Conservation (phyloP, 2,888 invertebrate species). For the Pterostichus madidus region DNA sequence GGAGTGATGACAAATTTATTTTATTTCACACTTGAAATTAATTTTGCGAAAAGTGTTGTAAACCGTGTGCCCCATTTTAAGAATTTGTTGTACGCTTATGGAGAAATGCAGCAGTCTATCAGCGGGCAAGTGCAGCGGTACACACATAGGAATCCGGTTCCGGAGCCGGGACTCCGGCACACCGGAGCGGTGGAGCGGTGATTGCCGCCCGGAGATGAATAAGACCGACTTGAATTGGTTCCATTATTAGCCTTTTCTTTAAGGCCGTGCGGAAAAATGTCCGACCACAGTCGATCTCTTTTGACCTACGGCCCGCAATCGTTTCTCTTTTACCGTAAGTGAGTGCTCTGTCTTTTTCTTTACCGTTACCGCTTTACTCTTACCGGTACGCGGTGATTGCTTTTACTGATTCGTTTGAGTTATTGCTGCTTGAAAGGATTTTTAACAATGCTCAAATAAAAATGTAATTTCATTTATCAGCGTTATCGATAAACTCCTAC, state of each 20-base stretch:
- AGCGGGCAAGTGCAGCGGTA: conserved; percentile 31
- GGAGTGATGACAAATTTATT: no score
- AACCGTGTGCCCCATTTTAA: not conserved
- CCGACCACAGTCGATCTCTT: conserved; percentile 58
- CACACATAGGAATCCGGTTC: conserved; percentile 19
- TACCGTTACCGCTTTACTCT: conserved; percentile 26
- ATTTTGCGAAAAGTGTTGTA: no score
- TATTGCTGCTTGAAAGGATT: conserved; percentile 26
- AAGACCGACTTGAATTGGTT: conserved; percentile 65
- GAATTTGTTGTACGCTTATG: not conserved
- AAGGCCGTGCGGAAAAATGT: conserved; percentile 57
- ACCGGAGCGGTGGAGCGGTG: conserved; percentile 47
- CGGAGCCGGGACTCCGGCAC: not conserved
- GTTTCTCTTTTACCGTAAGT: conserved; percentile 64
- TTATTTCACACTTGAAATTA: no score
- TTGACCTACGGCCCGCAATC: conserved; percentile 63
- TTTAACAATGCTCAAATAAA: conserved; percentile 35
- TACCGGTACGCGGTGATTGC: conserved; percentile 12
- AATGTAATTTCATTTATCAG: conserved; percentile 10
- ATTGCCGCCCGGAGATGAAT: conserved; percentile 60
- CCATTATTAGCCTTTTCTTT: conserved; percentile 67
- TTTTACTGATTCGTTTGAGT: conserved; percentile 9
- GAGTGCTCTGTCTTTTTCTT: conserved; percentile 55
- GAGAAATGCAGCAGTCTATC: conserved; percentile 42
- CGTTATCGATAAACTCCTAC: no score